Evolutionary conservation across 2,888 invertebrate species (phyloP), one percentile per base, ranked within the genome.

Genomic region (Nemotelus nigrinus): DNA sequence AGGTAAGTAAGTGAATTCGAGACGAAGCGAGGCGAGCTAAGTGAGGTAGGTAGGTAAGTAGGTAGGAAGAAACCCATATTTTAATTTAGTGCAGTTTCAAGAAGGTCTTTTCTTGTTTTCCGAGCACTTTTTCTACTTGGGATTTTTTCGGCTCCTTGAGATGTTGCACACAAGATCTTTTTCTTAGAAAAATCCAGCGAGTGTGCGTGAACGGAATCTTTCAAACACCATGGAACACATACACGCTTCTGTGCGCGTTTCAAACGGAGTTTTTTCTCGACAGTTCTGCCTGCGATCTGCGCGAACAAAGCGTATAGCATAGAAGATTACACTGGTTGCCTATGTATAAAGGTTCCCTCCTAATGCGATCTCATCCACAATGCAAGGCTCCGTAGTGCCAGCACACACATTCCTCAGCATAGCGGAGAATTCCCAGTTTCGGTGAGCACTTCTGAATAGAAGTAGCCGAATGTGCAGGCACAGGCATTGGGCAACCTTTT

Each of bases 121-220:
- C 60, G 60, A 60, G 60, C 10, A 25, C 25, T 57, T 3, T 57
- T 57, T 65, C 47, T 65, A 41, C 65, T 45, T 45, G 10, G 25
- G 67, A 48, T 48, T 6, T 7, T 39, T 68, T 44, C 25, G 44
- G 2, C 25, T 8, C 50, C n/a, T 48, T 68, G 41, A 7, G n/a
- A 65, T 65, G 45, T 45, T 45, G 67, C 67, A 44, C 47, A 50
- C 67, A 68, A 3, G 48, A 68, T 39, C 67, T 8, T 50, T 43
- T 68, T 68, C 67, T 68, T 68, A 68, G 67, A 68, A 68, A 48
- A 39, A 50, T 48, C 43, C n/a, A 25, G 50, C 7, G 39, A 50
- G 67, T 68, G 67, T 68, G 65, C 47, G 39, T 68, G 67, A 48
- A 68, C 67, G 25, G 25, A 25, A 25, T 25, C 63, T 39, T 68